Evolutionary conservation across 2,113 vertebrate species (phyloP).

Genomic region (Pheucticus melanocephalus): DNA sequence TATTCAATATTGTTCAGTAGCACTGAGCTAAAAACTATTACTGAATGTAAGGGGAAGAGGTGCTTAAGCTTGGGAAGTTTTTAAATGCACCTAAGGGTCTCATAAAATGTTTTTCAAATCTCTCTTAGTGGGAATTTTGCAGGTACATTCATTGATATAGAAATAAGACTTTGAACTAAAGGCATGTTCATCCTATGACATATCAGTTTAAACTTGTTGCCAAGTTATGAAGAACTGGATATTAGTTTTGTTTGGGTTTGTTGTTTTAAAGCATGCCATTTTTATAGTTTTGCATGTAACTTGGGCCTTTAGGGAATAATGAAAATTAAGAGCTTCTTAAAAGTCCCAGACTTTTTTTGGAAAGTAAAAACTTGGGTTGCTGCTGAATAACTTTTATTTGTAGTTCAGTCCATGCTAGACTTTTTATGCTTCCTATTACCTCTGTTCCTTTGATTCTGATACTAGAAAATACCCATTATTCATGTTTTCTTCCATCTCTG

Average conservation of each 20-base stretch:
- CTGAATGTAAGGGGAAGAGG: neutral
- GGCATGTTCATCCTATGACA: neutral
- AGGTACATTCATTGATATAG: neutral
- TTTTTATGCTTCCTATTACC: neutral
- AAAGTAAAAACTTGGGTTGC: neutral
- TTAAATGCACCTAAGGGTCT: neutral
- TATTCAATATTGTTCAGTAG: neutral
- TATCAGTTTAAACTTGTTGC: neutral
- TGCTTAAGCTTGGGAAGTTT: neutral
- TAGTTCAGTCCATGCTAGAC: neutral
- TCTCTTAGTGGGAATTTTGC: neutral
- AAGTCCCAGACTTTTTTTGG: neutral
- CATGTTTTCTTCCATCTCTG: slow-evolving; percentile 63
- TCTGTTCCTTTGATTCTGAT: neutral
- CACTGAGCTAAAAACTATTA: neutral
- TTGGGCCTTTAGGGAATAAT: neutral
- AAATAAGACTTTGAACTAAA: neutral
- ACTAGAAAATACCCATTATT: slow-evolving; percentile 1
- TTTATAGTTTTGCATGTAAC: neutral
- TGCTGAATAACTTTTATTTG: neutral
- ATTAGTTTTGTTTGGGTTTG: neutral
- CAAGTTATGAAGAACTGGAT: neutral
- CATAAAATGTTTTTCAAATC: neutral
- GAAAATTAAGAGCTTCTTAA: neutral
- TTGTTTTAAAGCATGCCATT: neutral